Evolutionary conservation across 2,113 vertebrate species (phyloP), one percentile per base, ranked within the genome.

Genomic region (Oryzias woworae): DNA sequence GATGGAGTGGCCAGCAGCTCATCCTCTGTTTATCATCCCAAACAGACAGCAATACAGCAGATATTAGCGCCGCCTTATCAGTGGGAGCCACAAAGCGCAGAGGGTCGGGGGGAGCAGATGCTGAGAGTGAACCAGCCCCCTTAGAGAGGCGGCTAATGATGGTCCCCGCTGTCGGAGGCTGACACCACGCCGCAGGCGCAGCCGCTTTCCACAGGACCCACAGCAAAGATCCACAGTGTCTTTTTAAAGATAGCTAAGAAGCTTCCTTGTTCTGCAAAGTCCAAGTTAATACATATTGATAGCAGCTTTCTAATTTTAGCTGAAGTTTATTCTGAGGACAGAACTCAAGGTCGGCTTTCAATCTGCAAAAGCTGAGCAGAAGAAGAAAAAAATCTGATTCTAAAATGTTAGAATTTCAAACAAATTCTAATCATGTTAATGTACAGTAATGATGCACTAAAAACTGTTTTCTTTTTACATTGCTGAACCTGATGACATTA

Each of bases 41-140:
- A 59, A 54, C 69, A 73, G 58, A 54, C 66, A 14, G 47, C 7
- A 4, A 47, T 53, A 15, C 52, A 61, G 23, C 57, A 72, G 57
- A 71, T 71, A 71, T 74, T 49, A 75, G 75, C 53, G 44, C 2
- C 49, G 68, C 7, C 75, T 78, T 82, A 82, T 82, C 79, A 71
- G 71, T 22, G 24, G 55, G 41, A 74, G 63, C 59, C 78, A 77
- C 70, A 81, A 74, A 77, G 70, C 31, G 70, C 66, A 31, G 62
- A 49, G 62, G 63, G 63, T 69, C 71, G 66, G 57, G 57, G 51
- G 53, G 58, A 62, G 69, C 46, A 26, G 64, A 49, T 41, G 28
- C 52, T 22, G 50, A 43, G 47, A 17, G 22, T 23, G 18, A 54
- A 51, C 3, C 36, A 14, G 53, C 43, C 62, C 20, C 66, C 76